Base-by-base conservation (phyloP, 2,888 invertebrate genomes). In the Torymus tubicola region DNA sequence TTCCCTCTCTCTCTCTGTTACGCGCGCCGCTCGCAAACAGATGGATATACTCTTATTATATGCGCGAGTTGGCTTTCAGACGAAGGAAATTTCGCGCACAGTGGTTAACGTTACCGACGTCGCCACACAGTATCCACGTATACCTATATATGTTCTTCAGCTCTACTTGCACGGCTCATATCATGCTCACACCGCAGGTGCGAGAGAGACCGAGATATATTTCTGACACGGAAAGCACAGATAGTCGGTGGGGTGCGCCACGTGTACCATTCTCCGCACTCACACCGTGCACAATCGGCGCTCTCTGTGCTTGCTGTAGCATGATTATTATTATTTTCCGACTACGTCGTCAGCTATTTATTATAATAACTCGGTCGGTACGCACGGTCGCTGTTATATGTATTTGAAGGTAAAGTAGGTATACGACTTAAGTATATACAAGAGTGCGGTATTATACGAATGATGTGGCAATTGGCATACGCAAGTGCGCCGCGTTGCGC, bases 221-320 rank as follows among this genome's bases (percentile, higher is more conserved):
- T 42, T 42, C 42, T 42, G 42, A 42, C 42, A 42, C 42, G 42
- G 42, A 42, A 42, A 42, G 8, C 42, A 42, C 42, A 42, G 42
- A 42, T 42, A 42, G 42, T 42, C 42, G 42, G 58, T n/a, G 63
- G 70, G 63, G 69, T 70, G 77, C 77, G 77, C 77, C 77, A 77
- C 77, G 77, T 77, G 77, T 77, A 77, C 77, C 69, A 53, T 31
- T 71, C 21, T 52, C 24, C 24, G 50, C 11, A 11, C 31, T 18
- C 21, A 64, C 64, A 55, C 5, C 55, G 53, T 42, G 24, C 31
- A 21, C 31, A 21, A 21, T 21, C 42, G 42, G 42, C 42, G 42
- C 42, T 5, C 42, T 42, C 42, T 42, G 42, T 31, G 5, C 31
- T 31, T 31, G 31, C 10, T 42, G 8, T 42, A n/a, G 42, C 42